Conservation (phyloP, 2,888 invertebrate genomes). For the Neoscelio sp. region DNA sequence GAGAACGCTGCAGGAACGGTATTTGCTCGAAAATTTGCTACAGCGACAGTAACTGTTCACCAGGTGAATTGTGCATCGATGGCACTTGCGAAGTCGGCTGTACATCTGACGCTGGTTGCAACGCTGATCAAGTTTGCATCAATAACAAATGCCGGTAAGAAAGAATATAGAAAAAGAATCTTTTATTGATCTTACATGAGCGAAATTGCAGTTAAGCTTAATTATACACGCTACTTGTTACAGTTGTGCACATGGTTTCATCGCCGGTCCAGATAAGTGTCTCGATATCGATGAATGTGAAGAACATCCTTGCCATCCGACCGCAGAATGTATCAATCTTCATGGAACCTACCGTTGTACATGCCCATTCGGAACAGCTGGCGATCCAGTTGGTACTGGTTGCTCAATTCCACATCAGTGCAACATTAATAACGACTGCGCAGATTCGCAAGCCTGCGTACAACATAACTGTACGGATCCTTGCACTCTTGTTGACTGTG, state of each 20-base stretch:
- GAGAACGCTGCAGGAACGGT: slow-evolving; percentile 92
- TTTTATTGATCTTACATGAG: too few relatives aligned
- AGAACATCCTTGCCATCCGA: slow-evolving; percentile 90
- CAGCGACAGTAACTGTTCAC: slow-evolving; percentile 94
- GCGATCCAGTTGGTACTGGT: slow-evolving; percentile 88
- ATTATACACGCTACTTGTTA: slow-evolving; percentile 24
- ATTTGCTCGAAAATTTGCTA: slow-evolving; percentile 94
- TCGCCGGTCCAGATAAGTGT: slow-evolving; percentile 88
- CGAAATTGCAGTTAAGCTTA: slow-evolving; percentile 10
- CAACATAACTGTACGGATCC: slow-evolving; percentile 92
- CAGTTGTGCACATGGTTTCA: slow-evolving; percentile 90
- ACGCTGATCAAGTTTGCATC: slow-evolving; percentile 90
- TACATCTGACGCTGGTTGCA: slow-evolving; percentile 91
- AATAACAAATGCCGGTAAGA: slow-evolving; percentile 87
- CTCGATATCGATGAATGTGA: slow-evolving; percentile 93
- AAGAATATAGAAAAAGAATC: too few relatives aligned
- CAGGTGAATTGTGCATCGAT: slow-evolving; percentile 93
- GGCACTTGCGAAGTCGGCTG: slow-evolving; percentile 94
- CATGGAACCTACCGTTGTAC: slow-evolving; percentile 92
- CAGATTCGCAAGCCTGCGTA: slow-evolving; percentile 89
- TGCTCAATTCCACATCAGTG: slow-evolving; percentile 92
- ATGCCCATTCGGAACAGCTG: slow-evolving; percentile 92
- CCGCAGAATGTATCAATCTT: slow-evolving; percentile 91
- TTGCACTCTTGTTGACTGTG: slow-evolving; percentile 89
- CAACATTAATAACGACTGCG: slow-evolving; percentile 89